These are phyloP conservation scores for Botia kubotai DNA, from an alignment of 2,797 vertebrate species.

Conservation along the genomic window DNA sequence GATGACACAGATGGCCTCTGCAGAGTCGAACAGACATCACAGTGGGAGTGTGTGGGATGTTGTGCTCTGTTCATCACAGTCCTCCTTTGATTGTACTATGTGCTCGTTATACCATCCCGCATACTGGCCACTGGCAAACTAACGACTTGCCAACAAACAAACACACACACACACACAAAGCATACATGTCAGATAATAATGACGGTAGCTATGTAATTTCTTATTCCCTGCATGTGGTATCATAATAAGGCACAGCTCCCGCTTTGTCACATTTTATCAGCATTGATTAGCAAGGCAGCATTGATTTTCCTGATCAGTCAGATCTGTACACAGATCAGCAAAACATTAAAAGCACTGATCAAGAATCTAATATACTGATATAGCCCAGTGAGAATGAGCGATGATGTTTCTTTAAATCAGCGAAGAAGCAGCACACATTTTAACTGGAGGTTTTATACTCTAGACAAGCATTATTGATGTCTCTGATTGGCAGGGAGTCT, in stretches of 20 bases:
- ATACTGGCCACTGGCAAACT: constrained; percentile 42
- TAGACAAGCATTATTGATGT: constrained; percentile 1
- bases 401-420: not conserved
- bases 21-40: constrained; percentile 20
- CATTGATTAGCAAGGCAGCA: not conserved
- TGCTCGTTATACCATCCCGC: constrained; percentile 45
- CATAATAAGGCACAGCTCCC: constrained; percentile 7
- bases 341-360: not conserved
- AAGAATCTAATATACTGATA: not conserved
- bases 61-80: constrained; percentile 38
- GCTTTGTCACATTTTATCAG: constrained; percentile 12
- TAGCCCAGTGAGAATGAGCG: not conserved
- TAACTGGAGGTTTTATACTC: not conserved
- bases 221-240: constrained; percentile 11
- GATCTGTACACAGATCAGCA: not conserved
- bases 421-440: not conserved
- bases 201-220: not conserved
- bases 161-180: constrained; percentile 19
- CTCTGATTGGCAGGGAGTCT: constrained; percentile 8
- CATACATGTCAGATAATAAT: not conserved
- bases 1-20: not conserved
- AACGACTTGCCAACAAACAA: constrained; percentile 36
- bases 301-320: not conserved
- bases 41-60: constrained; percentile 43
- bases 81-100: constrained; percentile 47